phyloP scores from a whole-genome alignment of 2,888 invertebrate genomes.

The Sturmia bella region DNA sequence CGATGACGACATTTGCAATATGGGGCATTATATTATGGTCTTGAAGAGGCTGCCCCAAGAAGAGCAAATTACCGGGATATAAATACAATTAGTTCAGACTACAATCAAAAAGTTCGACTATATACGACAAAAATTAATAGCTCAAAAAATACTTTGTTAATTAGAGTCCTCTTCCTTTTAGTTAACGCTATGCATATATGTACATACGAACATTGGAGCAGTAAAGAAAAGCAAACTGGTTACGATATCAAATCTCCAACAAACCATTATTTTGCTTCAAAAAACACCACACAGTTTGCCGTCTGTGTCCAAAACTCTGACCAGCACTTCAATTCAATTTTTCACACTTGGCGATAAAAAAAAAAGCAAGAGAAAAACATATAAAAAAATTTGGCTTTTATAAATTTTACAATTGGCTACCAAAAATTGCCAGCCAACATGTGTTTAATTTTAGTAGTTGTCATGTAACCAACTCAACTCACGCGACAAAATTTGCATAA shows the following conservation, averaged over 20 bases:
- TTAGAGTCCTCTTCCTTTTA: too few species aligned
- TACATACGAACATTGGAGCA: too few species aligned
- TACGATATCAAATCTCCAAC: slow-evolving; percentile 52
- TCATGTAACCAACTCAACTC: slow-evolving; percentile 66
- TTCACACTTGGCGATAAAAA: slow-evolving; percentile 59
- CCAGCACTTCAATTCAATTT: slow-evolving; percentile 60
- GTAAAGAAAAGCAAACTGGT: slow-evolving; percentile 31
- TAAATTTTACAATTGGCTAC: slow-evolving; percentile 40
- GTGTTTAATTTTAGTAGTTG: slow-evolving; percentile 62
- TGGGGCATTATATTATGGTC: too few species aligned
- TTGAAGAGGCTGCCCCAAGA: too few species aligned
- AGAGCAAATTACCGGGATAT: too few species aligned
- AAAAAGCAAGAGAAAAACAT: slow-evolving; percentile 2
- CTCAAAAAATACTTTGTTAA: too few species aligned
- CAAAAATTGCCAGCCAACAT: slow-evolving; percentile 54
- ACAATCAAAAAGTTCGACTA: too few species aligned
- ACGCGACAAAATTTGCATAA: slow-evolving; percentile 70
- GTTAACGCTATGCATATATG: too few species aligned
- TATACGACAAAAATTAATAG: too few species aligned
- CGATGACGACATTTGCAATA: too few species aligned
- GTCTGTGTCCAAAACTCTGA: slow-evolving; percentile 10
- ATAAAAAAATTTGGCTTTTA: slow-evolving; percentile 20
- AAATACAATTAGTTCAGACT: too few species aligned
- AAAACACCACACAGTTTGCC: slow-evolving; percentile 8
- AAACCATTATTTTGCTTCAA: slow-evolving; percentile 10